Evolutionary conservation across 1,140 invertebrate species (phyloP), one percentile per base, ranked within the genome.

Genomic region (Ceratosolen solmsi): DNA sequence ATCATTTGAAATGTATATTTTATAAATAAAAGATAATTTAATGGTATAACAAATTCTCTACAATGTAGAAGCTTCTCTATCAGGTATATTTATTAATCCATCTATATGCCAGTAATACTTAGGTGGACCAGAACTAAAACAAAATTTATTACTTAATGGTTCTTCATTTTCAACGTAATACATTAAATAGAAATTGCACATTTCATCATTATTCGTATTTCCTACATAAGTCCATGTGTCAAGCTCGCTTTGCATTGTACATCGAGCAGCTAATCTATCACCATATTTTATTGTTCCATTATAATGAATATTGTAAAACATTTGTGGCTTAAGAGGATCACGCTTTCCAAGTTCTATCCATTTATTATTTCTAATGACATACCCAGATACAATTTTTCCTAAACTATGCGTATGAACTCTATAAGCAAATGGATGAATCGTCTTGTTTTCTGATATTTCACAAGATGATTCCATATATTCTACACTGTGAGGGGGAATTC

Each of bases 141-240:
- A 99, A 87, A 96, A 97, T 89, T 98, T 97, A 88, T 94, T 94
- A 0, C 95, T 87, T 1, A 98, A 91, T 0, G 96, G 95, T 54
- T 94, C 93, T n/a, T 93, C 94, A n/a, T 95, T 93, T 38, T 97
- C 94, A 0, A 98, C 96, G 92, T 97, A 99, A 91, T 99, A 99
- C 98, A 99, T 99, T 27, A 99, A 90, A 91, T 99, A 99, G 90
- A 99, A 99, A 91, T 99, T 99, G 92, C 99, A 99, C 99, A 99
- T 99, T 92, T 99, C 99, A 89, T 99, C 97, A 30, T 96, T 93
- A 85, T 97, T 97, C 22, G 98, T 99, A 11, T 94, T 90, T 0
- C 97, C 97, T 87, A 98, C 95, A 86, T 92, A 91, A 8, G 96
- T 98, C 83, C 87, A 88, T 22, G 89, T 93, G 82, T 93, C 91